Evolutionary conservation across 2,113 vertebrate genomes (phyloP).

Genomic region (Amia ocellicauda): DNA sequence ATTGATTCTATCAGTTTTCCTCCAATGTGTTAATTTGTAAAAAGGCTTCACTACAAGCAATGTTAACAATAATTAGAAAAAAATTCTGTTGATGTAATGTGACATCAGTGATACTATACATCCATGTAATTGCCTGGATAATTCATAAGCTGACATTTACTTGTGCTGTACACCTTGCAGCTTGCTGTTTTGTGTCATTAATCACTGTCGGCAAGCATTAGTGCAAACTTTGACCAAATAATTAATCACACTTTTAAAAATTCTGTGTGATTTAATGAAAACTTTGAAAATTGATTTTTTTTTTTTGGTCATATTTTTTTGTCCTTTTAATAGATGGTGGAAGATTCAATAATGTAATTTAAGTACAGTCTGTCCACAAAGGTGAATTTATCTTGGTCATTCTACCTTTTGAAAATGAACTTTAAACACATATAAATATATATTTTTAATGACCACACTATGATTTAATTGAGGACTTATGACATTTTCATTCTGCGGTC

Average conservation of each 20-base stretch:
- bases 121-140: slow-evolving; percentile 6
- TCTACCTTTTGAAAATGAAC: no score
- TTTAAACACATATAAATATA: no score
- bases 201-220: not conserved
- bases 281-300: not conserved
- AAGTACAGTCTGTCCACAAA: not conserved
- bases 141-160: slow-evolving; percentile 12
- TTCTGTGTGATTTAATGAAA: not conserved
- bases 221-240: not conserved
- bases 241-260: slow-evolving; percentile 7
- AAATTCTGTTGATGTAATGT: not conserved
- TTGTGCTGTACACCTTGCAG: not conserved
- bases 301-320: not conserved
- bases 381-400: no score
- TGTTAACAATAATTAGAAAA: not conserved
- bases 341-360: not conserved
- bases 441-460: no score
- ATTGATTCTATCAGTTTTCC: no score
- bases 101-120: not conserved
- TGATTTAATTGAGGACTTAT: no score
- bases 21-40: no score
- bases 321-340: not conserved
- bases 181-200: not conserved
- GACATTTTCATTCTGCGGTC: no score
- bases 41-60: not conserved